phyloP scores from a whole-genome alignment of 2,888 invertebrate genomes.

The Philonicus albiceps region DNA sequence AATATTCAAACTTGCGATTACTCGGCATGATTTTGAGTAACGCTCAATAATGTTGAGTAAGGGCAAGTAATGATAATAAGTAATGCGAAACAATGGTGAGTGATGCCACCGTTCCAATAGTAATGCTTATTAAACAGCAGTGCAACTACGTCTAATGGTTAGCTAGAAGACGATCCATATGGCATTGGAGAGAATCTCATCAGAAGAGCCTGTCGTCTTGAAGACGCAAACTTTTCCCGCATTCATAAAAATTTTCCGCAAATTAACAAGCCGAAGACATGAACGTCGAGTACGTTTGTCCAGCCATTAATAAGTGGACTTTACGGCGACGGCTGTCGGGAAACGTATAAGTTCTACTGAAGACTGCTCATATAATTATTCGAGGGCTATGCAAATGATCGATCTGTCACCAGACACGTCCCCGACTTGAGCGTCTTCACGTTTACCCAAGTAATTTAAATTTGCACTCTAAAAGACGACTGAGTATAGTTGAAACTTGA shows the following conservation, averaged over 20 bases:
- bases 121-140: background rate
- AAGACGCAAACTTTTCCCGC: background rate
- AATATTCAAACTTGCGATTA: no score
- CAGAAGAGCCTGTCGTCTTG: background rate
- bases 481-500: background rate
- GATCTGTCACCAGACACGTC: background rate
- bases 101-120: no score
- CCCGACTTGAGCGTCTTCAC: background rate
- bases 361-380: background rate
- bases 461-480: background rate
- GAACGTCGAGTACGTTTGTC: background rate
- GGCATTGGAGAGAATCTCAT: background rate
- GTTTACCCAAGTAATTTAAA: background rate
- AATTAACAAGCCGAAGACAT: conserved; percentile 7
- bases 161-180: no score
- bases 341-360: background rate
- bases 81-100: no score
- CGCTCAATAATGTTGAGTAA: no score
- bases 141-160: background rate
- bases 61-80: no score
- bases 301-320: background rate
- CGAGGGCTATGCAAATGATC: conserved; percentile 13
- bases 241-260: background rate
- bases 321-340: background rate
- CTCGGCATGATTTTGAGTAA: no score